Evolutionary conservation across 1,140 invertebrate species (phyloP), one percentile per base, ranked within the genome.

Genomic region (Caerostris extrusa): DNA sequence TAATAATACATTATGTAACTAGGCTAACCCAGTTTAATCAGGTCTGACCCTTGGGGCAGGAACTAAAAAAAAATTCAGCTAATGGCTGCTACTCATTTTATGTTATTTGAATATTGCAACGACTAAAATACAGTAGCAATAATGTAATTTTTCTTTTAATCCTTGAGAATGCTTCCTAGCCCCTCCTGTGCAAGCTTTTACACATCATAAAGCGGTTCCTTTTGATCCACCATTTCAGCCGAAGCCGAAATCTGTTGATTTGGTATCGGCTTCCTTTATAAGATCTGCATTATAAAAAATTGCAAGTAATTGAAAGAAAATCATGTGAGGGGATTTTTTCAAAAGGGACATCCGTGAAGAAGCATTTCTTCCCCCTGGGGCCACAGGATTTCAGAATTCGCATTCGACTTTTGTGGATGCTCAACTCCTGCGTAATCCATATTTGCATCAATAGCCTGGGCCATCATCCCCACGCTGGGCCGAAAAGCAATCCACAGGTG

Each of bases 401-500:
- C 83, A n/a, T 57, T 67, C 5, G 56, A 58, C 57, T 85, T 85
- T n/a, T 19, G 83, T n/a, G 57, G 55, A 12, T n/a, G 57, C 69
- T 64, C 19, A 67, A 53, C 50, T 55, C n/a, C 77, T 3, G 57
- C 83, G 83, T 85, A 85, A 85, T 85, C 83, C 83, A 85, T 85
- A 60, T 85, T 58, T 60, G 57, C 83, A 85, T 85, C 83, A 85
- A 85, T 85, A 85, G 53, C 17, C 17, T n/a, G 34, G 14, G 60
- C 50, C 86, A n/a, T 53, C 82, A 6, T n/a, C 88, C 61, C 64
- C 88, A n/a, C 69, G 83, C 57, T 56, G 88, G 10, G 69, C 3
- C 88, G 5, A 58, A 34, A 58, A 57, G 83, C 55, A 81, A 19
- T 57, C 64, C 86, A 14, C 92, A 93, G 92, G 92, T 93, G 91